These are phyloP conservation scores for Leuciscus idus DNA, from an alignment of 2,113 vertebrate genomes.

Conservation along the genomic window DNA sequence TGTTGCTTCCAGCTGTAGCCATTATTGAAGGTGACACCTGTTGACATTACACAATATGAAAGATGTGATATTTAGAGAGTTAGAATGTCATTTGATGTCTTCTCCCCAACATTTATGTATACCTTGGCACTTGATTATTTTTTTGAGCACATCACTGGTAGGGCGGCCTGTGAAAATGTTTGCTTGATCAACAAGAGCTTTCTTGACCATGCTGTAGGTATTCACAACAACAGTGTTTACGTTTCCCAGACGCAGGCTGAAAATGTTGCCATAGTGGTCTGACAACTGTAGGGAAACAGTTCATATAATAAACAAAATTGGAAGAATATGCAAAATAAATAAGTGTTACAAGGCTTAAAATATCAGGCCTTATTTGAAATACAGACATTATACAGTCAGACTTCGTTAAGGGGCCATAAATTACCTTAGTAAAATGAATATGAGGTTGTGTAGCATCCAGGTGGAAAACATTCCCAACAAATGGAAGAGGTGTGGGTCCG, in stretches of 20 bases:
- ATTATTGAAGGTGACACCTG: constrained; percentile 53
- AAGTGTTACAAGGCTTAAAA: neutral
- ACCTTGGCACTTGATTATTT: constrained; percentile 61
- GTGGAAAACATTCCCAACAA: constrained; percentile 65
- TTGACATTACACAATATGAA: constrained; percentile 19
- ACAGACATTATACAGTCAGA: neutral
- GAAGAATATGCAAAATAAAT: neutral
- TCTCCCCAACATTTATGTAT: neutral
- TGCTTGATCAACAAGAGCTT: constrained; percentile 68
- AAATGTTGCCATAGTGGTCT: constrained; percentile 68
- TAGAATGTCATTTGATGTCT: neutral
- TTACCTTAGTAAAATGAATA: constrained; percentile 68
- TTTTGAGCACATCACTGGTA: fast-evolving
- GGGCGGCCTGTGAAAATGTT: constrained; percentile 66
- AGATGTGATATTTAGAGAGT: neutral
- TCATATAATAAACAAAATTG: neutral
- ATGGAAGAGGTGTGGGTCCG: constrained; percentile 67
- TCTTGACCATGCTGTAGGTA: constrained; percentile 68
- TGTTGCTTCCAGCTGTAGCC: constrained; percentile 69
- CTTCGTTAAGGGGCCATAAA: neutral
- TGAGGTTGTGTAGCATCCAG: constrained; percentile 64
- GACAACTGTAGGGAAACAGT: constrained; percentile 54
- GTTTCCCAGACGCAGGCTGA: fast-evolving
- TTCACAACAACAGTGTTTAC: neutral
- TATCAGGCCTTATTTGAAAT: neutral